These are phyloP conservation scores for Helicoverpa zea DNA, from an alignment of 1,140 invertebrate species.

Conservation along the genomic window DNA sequence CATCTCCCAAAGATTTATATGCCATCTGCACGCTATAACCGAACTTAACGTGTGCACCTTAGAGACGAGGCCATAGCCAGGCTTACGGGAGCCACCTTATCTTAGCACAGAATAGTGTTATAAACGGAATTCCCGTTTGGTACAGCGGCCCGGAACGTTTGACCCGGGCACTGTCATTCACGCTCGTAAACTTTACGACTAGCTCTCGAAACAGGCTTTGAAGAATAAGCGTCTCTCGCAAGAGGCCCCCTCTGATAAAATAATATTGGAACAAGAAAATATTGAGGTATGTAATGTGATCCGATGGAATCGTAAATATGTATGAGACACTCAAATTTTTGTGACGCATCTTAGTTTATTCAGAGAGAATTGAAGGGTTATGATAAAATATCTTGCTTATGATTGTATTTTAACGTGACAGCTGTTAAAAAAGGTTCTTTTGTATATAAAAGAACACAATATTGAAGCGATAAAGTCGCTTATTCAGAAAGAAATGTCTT, in stretches of 20 bases:
- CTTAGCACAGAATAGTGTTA: conserved; percentile 56
- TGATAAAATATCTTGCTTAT: not conserved
- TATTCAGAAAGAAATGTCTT: not conserved
- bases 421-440: too few species aligned
- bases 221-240: conserved; percentile 57
- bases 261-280: conserved; percentile 54
- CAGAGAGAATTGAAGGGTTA: conserved; percentile 12
- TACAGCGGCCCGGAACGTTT: conserved; percentile 48
- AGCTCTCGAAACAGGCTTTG: conserved; percentile 54
- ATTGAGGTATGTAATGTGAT: conserved; percentile 52
- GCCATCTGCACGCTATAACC: conserved; percentile 22
- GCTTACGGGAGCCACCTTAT: conserved; percentile 48
- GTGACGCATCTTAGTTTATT: conserved; percentile 41
- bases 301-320: conserved; percentile 52
- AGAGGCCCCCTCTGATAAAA: conserved; percentile 54
- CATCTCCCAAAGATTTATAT: conserved; percentile 25
- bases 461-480: not conserved
- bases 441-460: too few species aligned
- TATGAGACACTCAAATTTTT: conserved; percentile 44
- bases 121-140: conserved; percentile 58
- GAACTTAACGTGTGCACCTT: conserved; percentile 40
- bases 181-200: conserved; percentile 61
- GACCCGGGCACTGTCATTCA: conserved; percentile 52
- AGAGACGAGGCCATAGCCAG: conserved; percentile 8
- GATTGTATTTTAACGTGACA: too few species aligned